Evolutionary conservation across 2,797 vertebrate genomes (phyloP).

Genomic region (Clarias fuscus): DNA sequence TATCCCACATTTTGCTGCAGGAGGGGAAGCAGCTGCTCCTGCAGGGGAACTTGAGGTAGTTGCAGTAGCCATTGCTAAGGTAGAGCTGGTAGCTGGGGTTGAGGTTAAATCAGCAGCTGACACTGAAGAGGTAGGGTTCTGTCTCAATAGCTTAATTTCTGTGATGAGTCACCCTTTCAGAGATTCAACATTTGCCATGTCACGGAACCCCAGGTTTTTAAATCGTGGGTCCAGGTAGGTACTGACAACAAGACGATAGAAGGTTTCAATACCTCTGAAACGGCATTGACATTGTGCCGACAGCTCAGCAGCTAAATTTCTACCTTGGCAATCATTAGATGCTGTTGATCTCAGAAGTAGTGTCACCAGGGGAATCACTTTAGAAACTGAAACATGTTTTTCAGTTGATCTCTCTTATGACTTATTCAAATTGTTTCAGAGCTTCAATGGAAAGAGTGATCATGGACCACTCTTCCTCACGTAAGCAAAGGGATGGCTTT

Average conservation of each 20-base stretch:
- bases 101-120: neutral
- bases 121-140: neutral
- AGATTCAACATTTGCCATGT: neutral
- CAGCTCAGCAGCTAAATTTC: neutral
- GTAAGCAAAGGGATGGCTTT: no score
- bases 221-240: neutral
- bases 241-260: neutral
- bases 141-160: neutral
- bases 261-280: neutral
- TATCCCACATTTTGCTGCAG: no score
- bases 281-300: no score
- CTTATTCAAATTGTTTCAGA: no score
- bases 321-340: neutral
- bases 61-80: neutral
- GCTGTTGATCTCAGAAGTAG: constrained; percentile 33
- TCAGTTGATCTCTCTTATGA: no score
- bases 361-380: constrained; percentile 24
- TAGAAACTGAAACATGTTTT: no score
- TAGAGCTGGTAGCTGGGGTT: neutral
- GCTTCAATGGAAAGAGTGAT: no score
- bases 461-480: no score
- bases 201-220: neutral
- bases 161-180: neutral
- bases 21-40: neutral
- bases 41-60: constrained; percentile 5